Evolutionary conservation across 2,113 vertebrate species (phyloP).

Genomic region (Thunnus thynnus): DNA sequence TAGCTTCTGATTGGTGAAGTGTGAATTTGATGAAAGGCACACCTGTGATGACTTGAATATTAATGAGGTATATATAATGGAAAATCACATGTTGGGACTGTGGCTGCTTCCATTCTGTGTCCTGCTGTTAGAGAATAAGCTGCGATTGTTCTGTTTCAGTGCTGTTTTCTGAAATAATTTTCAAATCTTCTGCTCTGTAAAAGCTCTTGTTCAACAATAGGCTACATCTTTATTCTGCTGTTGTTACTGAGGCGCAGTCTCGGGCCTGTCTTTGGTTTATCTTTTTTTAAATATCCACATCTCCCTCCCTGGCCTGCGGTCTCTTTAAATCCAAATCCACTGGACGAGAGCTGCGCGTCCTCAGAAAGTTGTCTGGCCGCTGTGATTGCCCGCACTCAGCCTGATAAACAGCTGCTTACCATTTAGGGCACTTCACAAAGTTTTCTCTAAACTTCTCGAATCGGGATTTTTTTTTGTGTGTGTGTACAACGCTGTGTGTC

Average conservation of each 20-base stretch:
- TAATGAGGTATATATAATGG: not conserved
- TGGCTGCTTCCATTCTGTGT: not conserved
- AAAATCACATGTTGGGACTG: not conserved
- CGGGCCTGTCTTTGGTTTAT: conserved; percentile 24
- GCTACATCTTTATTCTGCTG: too few species aligned
- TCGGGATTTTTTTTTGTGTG: not conserved
- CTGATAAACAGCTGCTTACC: conserved; percentile 79
- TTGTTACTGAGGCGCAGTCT: not conserved
- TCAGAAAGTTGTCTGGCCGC: conserved; percentile 61
- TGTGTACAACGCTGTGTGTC: not conserved
- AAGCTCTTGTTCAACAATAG: not conserved
- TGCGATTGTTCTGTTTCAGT: not conserved
- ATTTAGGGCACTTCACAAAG: conserved; percentile 56
- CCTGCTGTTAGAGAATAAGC: not conserved
- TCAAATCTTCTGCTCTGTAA: too few species aligned
- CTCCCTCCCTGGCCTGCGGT: conserved; percentile 71
- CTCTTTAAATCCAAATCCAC: conserved; percentile 82
- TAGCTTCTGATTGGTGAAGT: not conserved
- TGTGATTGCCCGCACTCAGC: conserved; percentile 63
- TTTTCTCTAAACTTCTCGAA: conserved; percentile 39
- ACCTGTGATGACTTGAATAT: conserved; percentile 26
- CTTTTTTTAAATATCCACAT: conserved; percentile 33
- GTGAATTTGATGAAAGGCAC: conserved; percentile 14
- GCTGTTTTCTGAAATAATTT: not conserved
- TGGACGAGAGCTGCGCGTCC: conserved; percentile 64